A percentile compares a stretch with the other conserved stretches of the same genome.
Conservation (phyloP, 1,140 invertebrate species). For the Lethrus apterus region DNA sequence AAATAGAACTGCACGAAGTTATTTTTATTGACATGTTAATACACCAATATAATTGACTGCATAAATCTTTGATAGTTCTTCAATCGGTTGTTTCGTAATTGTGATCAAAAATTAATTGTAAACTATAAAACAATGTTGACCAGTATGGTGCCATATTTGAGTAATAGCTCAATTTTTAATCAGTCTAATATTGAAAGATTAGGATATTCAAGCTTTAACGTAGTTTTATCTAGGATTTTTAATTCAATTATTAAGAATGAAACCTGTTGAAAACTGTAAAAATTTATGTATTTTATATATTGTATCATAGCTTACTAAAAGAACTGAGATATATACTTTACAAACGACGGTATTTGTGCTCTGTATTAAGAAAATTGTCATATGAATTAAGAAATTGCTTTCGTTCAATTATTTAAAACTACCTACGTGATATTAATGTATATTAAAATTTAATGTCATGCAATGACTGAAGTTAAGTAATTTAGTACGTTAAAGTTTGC, state of each 20-base stretch:
- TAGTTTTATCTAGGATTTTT: slow-evolving; percentile 33
- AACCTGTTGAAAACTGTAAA: slow-evolving; percentile 26
- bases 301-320: slow-evolving; percentile 20
- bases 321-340: slow-evolving; percentile 4
- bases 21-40: too few relatives aligned
- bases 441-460: slow-evolving; percentile 32
- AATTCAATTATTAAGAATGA: slow-evolving; percentile 30
- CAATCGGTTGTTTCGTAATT: slow-evolving; percentile 41
- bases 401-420: slow-evolving; percentile 17
- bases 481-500: slow-evolving; percentile 29
- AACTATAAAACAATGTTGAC: slow-evolving; percentile 27
- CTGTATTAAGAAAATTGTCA: slow-evolving; percentile 3
- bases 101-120: slow-evolving; percentile 27
- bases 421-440: slow-evolving; percentile 35
- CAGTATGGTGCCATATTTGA: slow-evolving; percentile 42
- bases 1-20: too few relatives aligned
- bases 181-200: slow-evolving; percentile 24
- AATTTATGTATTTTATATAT: slow-evolving; percentile 33
- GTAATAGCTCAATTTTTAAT: slow-evolving; percentile 42
- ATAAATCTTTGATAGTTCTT: slow-evolving; percentile 19
- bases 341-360: neutral
- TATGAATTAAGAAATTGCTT: neutral
- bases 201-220: slow-evolving; percentile 39
- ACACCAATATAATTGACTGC: too few relatives aligned
- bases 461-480: slow-evolving; percentile 35